phyloP scores from a whole-genome alignment of 2,113 vertebrate genomes.

The Oreotrochilus melanogaster region DNA sequence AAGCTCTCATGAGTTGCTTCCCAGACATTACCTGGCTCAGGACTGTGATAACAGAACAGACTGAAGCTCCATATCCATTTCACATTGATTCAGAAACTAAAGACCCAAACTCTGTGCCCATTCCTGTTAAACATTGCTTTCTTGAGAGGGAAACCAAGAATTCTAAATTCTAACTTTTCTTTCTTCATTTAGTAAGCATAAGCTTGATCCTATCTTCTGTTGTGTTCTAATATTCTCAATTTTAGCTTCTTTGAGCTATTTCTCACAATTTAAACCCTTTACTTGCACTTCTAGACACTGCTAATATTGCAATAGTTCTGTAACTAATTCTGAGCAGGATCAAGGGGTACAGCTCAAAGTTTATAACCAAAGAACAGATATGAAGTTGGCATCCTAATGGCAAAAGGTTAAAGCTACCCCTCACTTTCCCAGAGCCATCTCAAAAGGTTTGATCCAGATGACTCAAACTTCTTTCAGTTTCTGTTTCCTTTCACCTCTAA shows the following conservation, averaged over 20 bases:
- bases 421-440: background rate
- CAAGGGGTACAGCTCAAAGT: background rate
- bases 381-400: background rate
- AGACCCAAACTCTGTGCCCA: background rate
- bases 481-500: background rate
- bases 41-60: background rate
- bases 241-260: background rate
- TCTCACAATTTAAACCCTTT: background rate
- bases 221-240: background rate
- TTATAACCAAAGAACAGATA: background rate
- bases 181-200: background rate
- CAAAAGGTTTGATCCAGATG: background rate
- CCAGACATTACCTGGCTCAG: slow-evolving; percentile 20
- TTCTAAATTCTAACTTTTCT: background rate
- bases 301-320: background rate
- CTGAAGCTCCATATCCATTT: slow-evolving; percentile 4
- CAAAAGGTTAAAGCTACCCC: background rate
- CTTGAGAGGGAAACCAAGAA: background rate
- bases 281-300: background rate
- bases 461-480: background rate
- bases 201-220: background rate
- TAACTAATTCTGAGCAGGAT: background rate
- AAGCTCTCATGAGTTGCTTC: background rate
- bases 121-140: background rate
- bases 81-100: background rate